phyloP scores from a whole-genome alignment of 2,113 vertebrate species.

The Oostethus manadensis region DNA sequence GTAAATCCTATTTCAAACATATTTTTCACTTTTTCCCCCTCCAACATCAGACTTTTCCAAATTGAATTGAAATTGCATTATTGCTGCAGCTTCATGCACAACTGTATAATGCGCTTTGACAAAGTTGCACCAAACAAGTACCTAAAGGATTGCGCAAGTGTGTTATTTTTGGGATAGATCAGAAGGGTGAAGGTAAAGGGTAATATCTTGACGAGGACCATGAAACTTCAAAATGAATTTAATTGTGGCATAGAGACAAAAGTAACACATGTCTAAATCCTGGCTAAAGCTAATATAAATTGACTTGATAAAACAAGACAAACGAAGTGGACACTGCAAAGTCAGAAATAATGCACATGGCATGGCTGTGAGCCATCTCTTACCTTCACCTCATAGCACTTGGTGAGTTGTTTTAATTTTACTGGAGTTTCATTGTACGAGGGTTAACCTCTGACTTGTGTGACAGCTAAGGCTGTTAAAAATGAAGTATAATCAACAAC shows the following conservation, averaged over 20 bases:
- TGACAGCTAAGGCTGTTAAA: too few species aligned
- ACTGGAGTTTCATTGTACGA: too few species aligned
- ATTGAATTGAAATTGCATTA: too few species aligned
- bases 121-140: not conserved
- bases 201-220: not conserved
- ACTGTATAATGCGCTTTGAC: not conserved
- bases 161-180: not conserved
- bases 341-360: too few species aligned
- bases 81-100: not conserved
- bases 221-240: not conserved
- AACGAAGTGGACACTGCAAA: too few species aligned
- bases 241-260: not conserved
- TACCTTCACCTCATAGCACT: too few species aligned
- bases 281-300: not conserved
- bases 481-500: too few species aligned
- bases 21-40: constrained; percentile 3
- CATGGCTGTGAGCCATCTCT: too few species aligned
- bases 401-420: too few species aligned
- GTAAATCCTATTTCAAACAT: not conserved
- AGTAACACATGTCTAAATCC: not conserved
- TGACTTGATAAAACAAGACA: too few species aligned
- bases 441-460: too few species aligned
- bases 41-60: not conserved
- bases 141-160: not conserved
- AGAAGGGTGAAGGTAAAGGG: not conserved